Evolutionary conservation across 1,140 invertebrate genomes (phyloP), one percentile per base, ranked within the genome.

Genomic region (Arion vulgaris): DNA sequence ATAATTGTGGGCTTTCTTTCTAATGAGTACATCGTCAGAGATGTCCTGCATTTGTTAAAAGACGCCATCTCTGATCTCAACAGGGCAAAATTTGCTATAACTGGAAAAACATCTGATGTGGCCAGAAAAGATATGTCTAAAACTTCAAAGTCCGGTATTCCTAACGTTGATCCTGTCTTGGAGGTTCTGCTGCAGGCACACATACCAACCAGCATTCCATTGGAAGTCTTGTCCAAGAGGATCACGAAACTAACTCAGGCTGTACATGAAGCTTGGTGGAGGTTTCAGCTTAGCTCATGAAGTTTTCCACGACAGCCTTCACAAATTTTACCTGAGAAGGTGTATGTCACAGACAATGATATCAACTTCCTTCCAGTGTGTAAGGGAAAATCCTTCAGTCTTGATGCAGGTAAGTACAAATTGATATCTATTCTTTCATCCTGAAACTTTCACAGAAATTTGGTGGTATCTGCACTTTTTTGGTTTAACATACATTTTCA

Each of bases 231-330:
- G 38, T 84, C 87, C 38, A 85, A 86, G 62, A 84, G 86, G 36
- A 83, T 89, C n/a, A 85, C 86, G 1, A 85, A 85, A 66, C 86
- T 92, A n/a, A 87, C 86, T 19, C 88, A 89, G 77, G 87, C 88
- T 76, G 87, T 92, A 0, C 89, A 89, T 86, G 91, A 92, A 79
- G 91, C 91, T 5, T 85, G 87, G 74, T 92, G 92, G 92, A 81
- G 91, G 32, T 91, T 89, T 77, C 91, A 92, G 87, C 72, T 92
- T 92, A 0, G 86, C 87, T 72, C 84, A 90, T 80, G 89, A 90
- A 36, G 78, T 87, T 88, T 92, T 69, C 88, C 89, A 45, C 87
- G 81, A 68, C 78, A 87, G 62, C 80, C 86, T 5, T 91, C 90
- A 23, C 77, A 86, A 53, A 86, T 92, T 32, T 72, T 90, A 62